These are phyloP conservation scores for Phylloscopus trochilus DNA, from an alignment of 2,113 vertebrate species.

Conservation along the genomic window DNA sequence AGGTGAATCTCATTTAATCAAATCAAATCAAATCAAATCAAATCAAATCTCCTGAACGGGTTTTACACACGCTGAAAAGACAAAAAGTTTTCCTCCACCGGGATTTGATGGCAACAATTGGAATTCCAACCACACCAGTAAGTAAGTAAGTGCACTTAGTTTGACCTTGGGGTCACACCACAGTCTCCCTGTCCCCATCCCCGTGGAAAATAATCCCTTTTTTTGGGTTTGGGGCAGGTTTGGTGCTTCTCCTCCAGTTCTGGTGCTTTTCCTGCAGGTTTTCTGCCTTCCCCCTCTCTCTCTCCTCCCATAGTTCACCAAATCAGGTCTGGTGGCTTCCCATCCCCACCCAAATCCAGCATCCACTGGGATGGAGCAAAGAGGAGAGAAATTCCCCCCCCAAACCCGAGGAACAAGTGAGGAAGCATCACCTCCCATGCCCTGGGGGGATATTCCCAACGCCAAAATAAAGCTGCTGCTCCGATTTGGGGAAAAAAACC, in stretches of 20 bases:
- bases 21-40: not conserved
- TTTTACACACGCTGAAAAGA: not conserved
- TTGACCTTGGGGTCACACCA: not conserved
- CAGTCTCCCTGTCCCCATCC: not conserved
- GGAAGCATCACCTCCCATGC: not conserved
- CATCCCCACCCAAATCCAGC: not conserved
- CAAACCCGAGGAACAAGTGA: not conserved
- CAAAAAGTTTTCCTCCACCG: not conserved
- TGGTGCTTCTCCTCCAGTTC: not conserved
- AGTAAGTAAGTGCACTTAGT: slow-evolving; percentile 20
- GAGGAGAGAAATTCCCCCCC: not conserved
- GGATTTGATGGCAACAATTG: not conserved
- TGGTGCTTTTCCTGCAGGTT: not conserved
- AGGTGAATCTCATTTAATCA: not conserved
- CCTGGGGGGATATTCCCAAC: not conserved
- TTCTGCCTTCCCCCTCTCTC: not conserved
- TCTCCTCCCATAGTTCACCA: not conserved
- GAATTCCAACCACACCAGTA: not conserved
- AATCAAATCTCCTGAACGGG: not conserved
- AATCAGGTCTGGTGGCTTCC: not conserved
- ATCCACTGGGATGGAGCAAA: not conserved
- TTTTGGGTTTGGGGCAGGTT: too few species aligned
- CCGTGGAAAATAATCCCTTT: not conserved
- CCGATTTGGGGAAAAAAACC: fast-evolving
- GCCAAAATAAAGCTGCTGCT: not conserved